A percentile compares a stretch with the other conserved stretches of the same genome.
phyloP scores from a whole-genome alignment of 2,888 invertebrate genomes.

The Tachina lurida region DNA sequence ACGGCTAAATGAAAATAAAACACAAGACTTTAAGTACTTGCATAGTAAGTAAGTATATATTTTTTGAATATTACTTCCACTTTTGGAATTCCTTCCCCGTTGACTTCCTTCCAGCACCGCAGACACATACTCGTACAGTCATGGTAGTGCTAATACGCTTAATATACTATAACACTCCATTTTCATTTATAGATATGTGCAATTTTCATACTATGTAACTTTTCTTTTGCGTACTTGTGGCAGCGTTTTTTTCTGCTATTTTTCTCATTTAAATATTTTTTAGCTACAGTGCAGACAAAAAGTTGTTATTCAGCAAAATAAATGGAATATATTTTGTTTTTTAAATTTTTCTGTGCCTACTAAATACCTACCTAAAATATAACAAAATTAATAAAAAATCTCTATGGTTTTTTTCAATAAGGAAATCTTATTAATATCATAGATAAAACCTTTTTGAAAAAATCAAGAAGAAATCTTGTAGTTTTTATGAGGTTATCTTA shows the following conservation, averaged over 20 bases:
- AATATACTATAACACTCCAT: slow-evolving; percentile 25
- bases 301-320: not conserved
- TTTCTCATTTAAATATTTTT: not conserved
- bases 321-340: not conserved
- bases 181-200: slow-evolving; percentile 27
- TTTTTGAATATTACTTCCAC: not conserved
- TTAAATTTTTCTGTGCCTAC: no score
- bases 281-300: not conserved
- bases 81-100: slow-evolving; percentile 37
- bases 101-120: slow-evolving; percentile 12
- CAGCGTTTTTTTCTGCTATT: not conserved
- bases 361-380: no score
- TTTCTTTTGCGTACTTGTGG: not conserved
- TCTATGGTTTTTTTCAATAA: no score
- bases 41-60: not conserved
- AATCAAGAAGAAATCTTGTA: no score
- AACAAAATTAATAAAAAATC: no score
- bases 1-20: not conserved
- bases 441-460: no score
- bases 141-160: slow-evolving; percentile 14
- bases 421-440: no score
- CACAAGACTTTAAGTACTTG: slow-evolving; percentile 1
- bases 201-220: slow-evolving; percentile 21
- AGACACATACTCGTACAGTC: not conserved
- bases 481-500: no score